Base-by-base conservation (phyloP, 1,140 invertebrate species). In the Latrodectus geometricus region DNA sequence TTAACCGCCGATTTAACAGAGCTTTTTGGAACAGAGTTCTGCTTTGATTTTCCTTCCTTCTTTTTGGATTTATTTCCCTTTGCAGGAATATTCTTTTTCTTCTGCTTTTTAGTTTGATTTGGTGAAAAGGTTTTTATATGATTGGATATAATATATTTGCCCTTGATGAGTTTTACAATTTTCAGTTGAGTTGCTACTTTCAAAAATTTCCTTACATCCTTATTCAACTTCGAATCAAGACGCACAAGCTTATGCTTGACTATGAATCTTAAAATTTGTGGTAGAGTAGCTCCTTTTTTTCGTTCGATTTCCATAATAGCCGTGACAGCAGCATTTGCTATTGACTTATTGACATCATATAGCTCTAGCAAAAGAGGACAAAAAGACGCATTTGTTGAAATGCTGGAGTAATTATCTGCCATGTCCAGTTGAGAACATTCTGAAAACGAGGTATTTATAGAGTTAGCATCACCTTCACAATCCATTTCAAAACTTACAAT, bases 201-300 rank as follows among this genome's bases (percentile, higher is more conserved):
- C 17, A 79, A 79, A 20, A 79, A 79, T 17, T 50, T 66, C 48
- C 48, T 48, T 23, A 79, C 23, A 11, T 79, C 77, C n/a, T 68
- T 56, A n/a, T 68, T 49, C 23, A 69, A 15, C 65, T 79, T 79
- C 48, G 77, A 50, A 68, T 79, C 8, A 11, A 52, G 48, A n/a
- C 52, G 23, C 8, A 68, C n/a, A 14, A 79, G 12, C 14, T 79
- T 79, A 11, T 50, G 61, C 35, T 79, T 23, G 4, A 20, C 48
- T 68, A 79, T 79, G 56, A 66, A 20, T 17, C 68, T 79, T 1
- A 79, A 4, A 21, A 79, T 68, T 69, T 68, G 77, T 8, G 77
- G 65, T 9, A 20, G 75, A 61, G 56, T 61, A 5, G 65, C 12
- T 11, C 77, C 77, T 17, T 11, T n/a, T 4, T 50, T 69, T 21